Percentiles rank a stretch among this genome's conserved stretches.
Conservation (phyloP, 2,113 vertebrate genomes). For the Gasterosteus nipponicus region DNA sequence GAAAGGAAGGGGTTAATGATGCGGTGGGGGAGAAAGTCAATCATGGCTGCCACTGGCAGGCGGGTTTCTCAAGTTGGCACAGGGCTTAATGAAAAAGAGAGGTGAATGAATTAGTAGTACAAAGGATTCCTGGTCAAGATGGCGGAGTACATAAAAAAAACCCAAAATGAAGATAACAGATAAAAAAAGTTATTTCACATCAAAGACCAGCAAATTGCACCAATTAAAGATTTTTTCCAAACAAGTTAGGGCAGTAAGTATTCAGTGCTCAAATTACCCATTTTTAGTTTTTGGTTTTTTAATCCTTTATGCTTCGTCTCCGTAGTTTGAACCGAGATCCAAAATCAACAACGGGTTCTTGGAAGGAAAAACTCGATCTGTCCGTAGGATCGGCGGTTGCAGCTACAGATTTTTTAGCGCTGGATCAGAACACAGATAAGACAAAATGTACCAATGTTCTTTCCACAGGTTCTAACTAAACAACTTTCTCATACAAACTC, state of each 20-base stretch:
- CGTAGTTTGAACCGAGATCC: too few species aligned
- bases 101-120: constrained; percentile 17
- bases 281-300: background rate
- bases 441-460: background rate
- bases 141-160: background rate
- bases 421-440: background rate
- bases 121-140: background rate
- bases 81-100: constrained; percentile 39
- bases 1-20: constrained; percentile 36
- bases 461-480: background rate
- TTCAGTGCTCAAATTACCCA: background rate
- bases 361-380: background rate
- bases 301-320: background rate
- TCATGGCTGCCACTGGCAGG: constrained; percentile 35
- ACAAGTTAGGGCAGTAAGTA: background rate
- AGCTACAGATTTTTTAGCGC: background rate
- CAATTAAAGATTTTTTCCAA: background rate
- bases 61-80: constrained; percentile 41
- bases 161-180: background rate
- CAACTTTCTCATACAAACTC: background rate
- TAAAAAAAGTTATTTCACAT: background rate
- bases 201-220: background rate
- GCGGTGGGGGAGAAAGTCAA: constrained; percentile 24
- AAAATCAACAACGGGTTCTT: too few species aligned
- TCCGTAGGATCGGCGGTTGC: too few species aligned